Conservation (phyloP, 1,140 invertebrate species). For the Aphelinus atriplicis region DNA sequence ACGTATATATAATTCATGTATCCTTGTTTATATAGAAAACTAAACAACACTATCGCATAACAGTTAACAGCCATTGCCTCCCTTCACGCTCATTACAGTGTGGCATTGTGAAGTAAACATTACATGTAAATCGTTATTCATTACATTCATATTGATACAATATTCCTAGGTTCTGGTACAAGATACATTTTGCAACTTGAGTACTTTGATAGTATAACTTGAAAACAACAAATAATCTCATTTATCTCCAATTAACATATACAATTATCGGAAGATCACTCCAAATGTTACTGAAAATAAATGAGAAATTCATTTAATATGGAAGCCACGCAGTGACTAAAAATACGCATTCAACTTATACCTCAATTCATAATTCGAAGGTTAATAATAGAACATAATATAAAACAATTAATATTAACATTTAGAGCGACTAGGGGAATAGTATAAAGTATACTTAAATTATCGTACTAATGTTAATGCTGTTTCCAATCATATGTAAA, state of each 20-base stretch:
- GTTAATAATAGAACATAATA: conserved; percentile 25
- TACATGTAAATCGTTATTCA: conserved; percentile 14
- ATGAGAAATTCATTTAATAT: conserved; percentile 18
- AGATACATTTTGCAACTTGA: conserved; percentile 21
- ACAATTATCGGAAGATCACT: conserved; percentile 37
- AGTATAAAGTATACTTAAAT: conserved; percentile 28
- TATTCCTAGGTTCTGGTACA: conserved; percentile 33
- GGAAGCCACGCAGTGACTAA: conserved; percentile 23
- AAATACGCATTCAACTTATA: conserved; percentile 28
- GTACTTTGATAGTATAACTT: conserved; percentile 22
- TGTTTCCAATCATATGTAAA: conserved; percentile 8
- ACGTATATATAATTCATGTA: conserved; percentile 28
- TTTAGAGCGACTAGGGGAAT: conserved; percentile 36
- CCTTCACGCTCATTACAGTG: conserved; percentile 16
- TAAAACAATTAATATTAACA: conserved; percentile 38
- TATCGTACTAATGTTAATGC: conserved; percentile 20
- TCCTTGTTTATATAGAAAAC: conserved; percentile 40
- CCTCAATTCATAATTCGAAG: conserved; percentile 19
- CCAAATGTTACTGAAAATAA: conserved; percentile 21
- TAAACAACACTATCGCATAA: conserved; percentile 41
- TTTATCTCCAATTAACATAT: conserved; percentile 33
- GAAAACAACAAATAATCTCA: conserved; percentile 37
- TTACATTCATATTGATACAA: conserved; percentile 34
- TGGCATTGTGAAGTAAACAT: conserved; percentile 28
- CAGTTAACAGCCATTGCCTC: conserved; percentile 36